Evolutionary conservation across 2,888 invertebrate genomes (phyloP).

Genomic region (Patella caerulea): DNA sequence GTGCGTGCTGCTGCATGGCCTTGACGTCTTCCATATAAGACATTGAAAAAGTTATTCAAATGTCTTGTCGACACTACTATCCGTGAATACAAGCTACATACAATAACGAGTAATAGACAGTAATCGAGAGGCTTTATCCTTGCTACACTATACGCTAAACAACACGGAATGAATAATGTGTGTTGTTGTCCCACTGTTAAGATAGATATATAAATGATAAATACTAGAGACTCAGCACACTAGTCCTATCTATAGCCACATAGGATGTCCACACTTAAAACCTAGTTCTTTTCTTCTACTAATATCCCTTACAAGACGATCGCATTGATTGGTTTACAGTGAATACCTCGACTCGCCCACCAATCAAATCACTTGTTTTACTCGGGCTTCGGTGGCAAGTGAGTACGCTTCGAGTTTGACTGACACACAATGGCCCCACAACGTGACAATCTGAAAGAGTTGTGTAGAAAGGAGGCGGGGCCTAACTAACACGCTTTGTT

Average conservation of each 20-base stretch:
- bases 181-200: too few species aligned
- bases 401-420: conserved; percentile 1
- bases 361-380: conserved; percentile 7
- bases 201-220: too few species aligned
- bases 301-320: conserved; percentile 4
- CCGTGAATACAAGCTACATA: too few species aligned
- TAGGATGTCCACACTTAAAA: too few species aligned
- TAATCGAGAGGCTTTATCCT: too few species aligned
- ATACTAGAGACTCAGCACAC: neutral
- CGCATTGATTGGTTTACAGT: neutral
- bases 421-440: conserved; percentile 4
- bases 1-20: neutral
- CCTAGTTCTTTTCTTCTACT: neutral
- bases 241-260: neutral
- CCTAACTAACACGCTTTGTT: conserved; percentile 7
- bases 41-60: neutral
- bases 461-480: neutral
- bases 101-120: too few species aligned
- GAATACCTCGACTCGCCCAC: neutral
- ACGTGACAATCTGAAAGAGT: neutral
- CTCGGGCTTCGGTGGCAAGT: neutral
- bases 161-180: too few species aligned
- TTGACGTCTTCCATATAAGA: conserved; percentile 10
- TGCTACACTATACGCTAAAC: too few species aligned
- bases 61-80: too few species aligned